Conservation (phyloP, 1,140 invertebrate genomes). For the Lordiphosa collinella region DNA sequence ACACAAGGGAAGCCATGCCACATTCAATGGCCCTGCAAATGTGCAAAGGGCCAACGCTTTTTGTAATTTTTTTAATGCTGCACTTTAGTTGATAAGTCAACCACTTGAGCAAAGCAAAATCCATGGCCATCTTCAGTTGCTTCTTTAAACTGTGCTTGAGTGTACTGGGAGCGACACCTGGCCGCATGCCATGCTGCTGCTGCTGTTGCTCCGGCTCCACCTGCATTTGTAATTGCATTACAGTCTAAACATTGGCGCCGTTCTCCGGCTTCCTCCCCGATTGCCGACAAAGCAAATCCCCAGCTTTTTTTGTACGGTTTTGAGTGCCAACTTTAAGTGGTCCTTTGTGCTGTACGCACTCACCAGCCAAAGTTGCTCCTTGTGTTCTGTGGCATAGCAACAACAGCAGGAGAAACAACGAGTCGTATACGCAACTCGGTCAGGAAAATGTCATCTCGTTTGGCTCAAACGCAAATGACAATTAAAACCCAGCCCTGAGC, state of each 20-base stretch:
- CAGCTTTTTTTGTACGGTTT: conserved; percentile 16
- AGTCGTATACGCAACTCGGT: conserved; percentile 49
- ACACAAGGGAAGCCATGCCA: neutral
- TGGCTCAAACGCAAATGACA: conserved; percentile 52
- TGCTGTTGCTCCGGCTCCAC: conserved; percentile 8
- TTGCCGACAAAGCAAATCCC: too few relatives aligned
- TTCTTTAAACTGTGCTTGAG: conserved; percentile 6
- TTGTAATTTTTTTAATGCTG: conserved; percentile 61
- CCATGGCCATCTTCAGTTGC: conserved; percentile 16
- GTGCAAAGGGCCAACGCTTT: conserved; percentile 37
- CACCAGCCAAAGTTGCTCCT: conserved; percentile 23
- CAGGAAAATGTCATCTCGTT: conserved; percentile 28
- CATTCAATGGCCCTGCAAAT: conserved; percentile 47
- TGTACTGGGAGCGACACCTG: conserved; percentile 48
- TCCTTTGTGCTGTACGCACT: conserved; percentile 51
- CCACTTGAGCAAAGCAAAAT: conserved; percentile 30
- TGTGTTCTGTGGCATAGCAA: conserved; percentile 25
- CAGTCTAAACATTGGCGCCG: conserved; percentile 31
- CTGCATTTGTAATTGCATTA: conserved; percentile 73
- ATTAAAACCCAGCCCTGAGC: conserved; percentile 64
- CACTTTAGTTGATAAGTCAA: conserved; percentile 76
- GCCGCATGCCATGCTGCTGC: conserved; percentile 29
- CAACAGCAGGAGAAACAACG: conserved; percentile 4
- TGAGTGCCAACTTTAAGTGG: conserved; percentile 63
- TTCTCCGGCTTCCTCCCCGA: neutral